These are phyloP conservation scores for Sinelater perroti DNA, from an alignment of 2,888 invertebrate species.

Conservation along the genomic window DNA sequence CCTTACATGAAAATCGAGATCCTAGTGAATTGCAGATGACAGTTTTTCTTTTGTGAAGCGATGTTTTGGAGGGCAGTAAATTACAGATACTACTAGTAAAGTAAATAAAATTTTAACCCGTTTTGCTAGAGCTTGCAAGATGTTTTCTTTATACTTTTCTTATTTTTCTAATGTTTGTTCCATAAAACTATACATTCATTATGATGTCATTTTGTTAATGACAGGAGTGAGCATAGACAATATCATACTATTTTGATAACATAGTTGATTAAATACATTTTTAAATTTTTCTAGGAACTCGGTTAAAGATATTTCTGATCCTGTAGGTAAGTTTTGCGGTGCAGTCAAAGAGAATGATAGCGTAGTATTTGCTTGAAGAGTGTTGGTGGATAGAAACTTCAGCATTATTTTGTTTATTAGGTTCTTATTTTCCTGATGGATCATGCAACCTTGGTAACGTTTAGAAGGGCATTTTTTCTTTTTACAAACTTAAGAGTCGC, in stretches of 20 bases:
- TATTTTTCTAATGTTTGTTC: no score
- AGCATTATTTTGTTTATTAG: slow-evolving; percentile 1
- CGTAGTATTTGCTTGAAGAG: neutral
- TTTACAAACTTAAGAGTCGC: neutral
- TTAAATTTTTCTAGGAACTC: slow-evolving; percentile 9
- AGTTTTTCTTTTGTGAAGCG: no score
- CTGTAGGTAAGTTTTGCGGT: neutral
- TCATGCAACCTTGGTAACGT: neutral
- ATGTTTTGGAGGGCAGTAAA: no score
- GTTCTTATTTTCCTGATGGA: neutral
- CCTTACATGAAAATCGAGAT: no score
- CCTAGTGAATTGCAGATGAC: no score
- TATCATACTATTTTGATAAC: slow-evolving; percentile 7
- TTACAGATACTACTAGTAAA: no score
- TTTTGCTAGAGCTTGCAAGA: neutral
- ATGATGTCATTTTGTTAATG: slow-evolving; percentile 8
- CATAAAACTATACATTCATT: no score
- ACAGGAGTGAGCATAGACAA: slow-evolving; percentile 3
- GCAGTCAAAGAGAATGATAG: neutral
- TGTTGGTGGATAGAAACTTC: slow-evolving; percentile 1
- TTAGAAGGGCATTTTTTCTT: neutral
- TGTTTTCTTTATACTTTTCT: neutral
- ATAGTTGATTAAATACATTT: neutral
- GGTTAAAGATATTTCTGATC: neutral
- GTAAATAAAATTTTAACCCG: no score